Evolutionary conservation across 2,888 invertebrate species (phyloP).

Genomic region (Exephanes ischioxanthus): DNA sequence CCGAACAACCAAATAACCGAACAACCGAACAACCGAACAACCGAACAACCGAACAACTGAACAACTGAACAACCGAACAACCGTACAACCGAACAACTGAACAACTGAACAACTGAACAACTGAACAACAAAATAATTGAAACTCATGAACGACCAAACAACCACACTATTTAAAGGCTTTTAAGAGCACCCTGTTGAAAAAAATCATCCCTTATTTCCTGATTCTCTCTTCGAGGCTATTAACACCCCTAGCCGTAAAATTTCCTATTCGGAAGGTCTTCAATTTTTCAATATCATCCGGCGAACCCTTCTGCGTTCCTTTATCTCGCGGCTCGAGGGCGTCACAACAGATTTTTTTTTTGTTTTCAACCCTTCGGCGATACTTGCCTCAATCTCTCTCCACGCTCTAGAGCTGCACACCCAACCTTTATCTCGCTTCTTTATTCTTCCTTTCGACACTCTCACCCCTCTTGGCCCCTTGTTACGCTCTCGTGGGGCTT

Average conservation of each 20-base stretch:
- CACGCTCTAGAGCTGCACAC: constrained; percentile 12
- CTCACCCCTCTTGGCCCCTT: constrained; percentile 5
- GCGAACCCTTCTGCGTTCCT: not conserved
- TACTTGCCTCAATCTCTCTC: constrained; percentile 47
- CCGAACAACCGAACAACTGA: too few species aligned
- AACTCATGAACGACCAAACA: too few species aligned
- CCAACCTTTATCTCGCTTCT: constrained; percentile 29
- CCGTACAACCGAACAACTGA: too few species aligned
- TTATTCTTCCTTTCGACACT: constrained; percentile 22
- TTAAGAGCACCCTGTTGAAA: too few species aligned
- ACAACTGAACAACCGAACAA: too few species aligned
- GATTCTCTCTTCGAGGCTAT: not conserved
- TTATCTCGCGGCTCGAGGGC: constrained; percentile 12
- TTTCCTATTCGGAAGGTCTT: constrained; percentile 4
- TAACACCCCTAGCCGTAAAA: not conserved
- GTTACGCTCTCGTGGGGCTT: not conserved
- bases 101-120: too few species aligned
- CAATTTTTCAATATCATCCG: constrained; percentile 60
- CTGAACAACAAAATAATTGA: too few species aligned
- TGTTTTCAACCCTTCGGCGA: constrained; percentile 44
- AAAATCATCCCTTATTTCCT: not conserved
- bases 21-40: too few species aligned
- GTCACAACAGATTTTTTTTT: constrained; percentile 10
- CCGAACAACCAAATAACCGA: too few species aligned
- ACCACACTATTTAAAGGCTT: too few species aligned